Percentiles rank a stretch among this genome's conserved stretches.
Conservation (phyloP, 1,140 invertebrate species). For the Adelges cooleyi region DNA sequence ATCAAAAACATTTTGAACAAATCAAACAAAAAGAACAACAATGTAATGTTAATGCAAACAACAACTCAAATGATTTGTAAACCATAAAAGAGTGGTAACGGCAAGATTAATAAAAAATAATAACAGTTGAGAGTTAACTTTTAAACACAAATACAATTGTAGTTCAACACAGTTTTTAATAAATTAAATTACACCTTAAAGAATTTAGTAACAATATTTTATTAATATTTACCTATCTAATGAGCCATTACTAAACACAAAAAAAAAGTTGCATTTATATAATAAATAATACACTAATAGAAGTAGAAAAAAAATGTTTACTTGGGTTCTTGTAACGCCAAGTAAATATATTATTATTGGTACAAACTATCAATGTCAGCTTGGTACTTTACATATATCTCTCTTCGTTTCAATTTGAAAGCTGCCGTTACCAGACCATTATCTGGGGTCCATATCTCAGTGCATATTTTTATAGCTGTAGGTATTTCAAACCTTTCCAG, state of each 20-base stretch:
- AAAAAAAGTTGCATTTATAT: constrained; percentile 11
- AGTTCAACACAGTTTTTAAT: neutral
- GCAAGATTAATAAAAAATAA: neutral
- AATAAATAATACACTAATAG: constrained; percentile 15
- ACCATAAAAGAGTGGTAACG: neutral
- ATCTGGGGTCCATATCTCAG: constrained; percentile 91
- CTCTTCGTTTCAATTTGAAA: constrained; percentile 91
- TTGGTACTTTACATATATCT: constrained; percentile 85
- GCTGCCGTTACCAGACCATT: constrained; percentile 94
- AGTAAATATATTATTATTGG: constrained; percentile 53
- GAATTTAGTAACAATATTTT: constrained; percentile 16
- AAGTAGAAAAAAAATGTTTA: neutral
- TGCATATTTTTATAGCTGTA: constrained; percentile 71
- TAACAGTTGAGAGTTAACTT: neutral
- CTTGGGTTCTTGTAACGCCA: neutral
- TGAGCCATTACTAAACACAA: neutral
- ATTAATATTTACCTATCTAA: neutral
- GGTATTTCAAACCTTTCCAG: constrained; percentile 86
- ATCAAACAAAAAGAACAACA: neutral
- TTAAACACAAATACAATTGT: neutral
- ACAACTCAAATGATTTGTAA: neutral
- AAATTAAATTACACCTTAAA: neutral
- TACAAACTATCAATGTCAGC: constrained; percentile 87
- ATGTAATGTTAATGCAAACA: neutral
- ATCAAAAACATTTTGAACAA: constrained; percentile 11